Conservation (phyloP, 2,888 invertebrate genomes). For the Portevinia maculata region DNA sequence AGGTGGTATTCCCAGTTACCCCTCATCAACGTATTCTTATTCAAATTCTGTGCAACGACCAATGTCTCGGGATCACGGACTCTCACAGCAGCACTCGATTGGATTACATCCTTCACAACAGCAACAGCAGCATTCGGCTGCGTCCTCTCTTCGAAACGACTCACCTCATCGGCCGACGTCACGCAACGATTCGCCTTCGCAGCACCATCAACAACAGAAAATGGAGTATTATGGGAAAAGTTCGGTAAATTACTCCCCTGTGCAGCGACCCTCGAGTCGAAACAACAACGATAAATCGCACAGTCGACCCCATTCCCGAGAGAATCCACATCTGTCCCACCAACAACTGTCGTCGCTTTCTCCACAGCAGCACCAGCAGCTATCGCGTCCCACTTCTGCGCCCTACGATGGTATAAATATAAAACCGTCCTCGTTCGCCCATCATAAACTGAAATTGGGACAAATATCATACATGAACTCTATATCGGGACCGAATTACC, state of each 20-base stretch:
- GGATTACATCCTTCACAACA: conserved; percentile 62
- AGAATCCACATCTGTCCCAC: conserved; percentile 76
- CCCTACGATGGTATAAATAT: conserved; percentile 77
- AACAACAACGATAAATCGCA: conserved; percentile 76
- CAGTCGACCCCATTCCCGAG: conserved; percentile 81
- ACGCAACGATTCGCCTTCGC: conserved; percentile 79
- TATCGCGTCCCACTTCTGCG: conserved; percentile 68
- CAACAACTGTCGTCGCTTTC: conserved; percentile 78
- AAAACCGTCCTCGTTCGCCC: conserved; percentile 81
- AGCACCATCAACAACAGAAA: conserved; percentile 73
- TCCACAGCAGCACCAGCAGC: conserved; percentile 70
- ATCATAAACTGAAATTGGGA: conserved; percentile 82
- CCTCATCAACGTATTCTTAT: conserved; percentile 75
- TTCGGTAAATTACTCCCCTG: conserved; percentile 66
- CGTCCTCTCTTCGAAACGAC: conserved; percentile 76
- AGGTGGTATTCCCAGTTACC: conserved; percentile 53
- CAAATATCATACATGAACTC: conserved; percentile 78
- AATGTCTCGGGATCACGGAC: conserved; percentile 77
- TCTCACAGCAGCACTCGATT: conserved; percentile 65
- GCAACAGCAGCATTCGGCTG: conserved; percentile 67
- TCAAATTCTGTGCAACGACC: conserved; percentile 73
- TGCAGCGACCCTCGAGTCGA: conserved; percentile 77
- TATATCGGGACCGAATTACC: conserved; percentile 69
- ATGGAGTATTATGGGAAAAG: conserved; percentile 79
- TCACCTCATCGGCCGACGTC: conserved; percentile 79